These are phyloP conservation scores for Eilema sororculum DNA, from an alignment of 2,888 invertebrate species.

Conservation along the genomic window DNA sequence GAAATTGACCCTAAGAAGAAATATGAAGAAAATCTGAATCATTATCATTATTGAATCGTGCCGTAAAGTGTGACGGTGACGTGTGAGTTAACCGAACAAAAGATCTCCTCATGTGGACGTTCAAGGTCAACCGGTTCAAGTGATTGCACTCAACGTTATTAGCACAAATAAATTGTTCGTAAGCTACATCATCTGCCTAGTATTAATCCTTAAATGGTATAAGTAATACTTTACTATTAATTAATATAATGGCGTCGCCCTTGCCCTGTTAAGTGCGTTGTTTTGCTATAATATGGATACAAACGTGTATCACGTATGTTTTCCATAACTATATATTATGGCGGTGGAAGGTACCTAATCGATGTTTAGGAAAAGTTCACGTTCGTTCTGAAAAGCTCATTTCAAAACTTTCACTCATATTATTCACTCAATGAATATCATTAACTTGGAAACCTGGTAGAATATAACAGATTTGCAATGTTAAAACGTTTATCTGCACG, in stretches of 20 bases:
- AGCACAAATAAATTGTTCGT: conserved; percentile 50
- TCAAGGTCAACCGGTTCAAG: conserved; percentile 47
- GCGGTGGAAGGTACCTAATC: too few species aligned
- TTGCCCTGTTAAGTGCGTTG: neutral
- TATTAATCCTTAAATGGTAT: conserved; percentile 14
- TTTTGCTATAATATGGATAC: neutral
- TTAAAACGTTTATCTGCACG: too few species aligned
- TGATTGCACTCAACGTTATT: conserved; percentile 42
- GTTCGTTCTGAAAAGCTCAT: neutral
- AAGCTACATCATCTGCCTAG: conserved; percentile 33
- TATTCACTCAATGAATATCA: neutral
- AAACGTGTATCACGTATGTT: neutral
- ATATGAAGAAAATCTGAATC: neutral
- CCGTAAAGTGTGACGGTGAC: conserved; percentile 35
- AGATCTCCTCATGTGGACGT: conserved; percentile 34
- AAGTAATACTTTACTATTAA: neutral
- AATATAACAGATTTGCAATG: too few species aligned
- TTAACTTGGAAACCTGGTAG: neutral
- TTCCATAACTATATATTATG: neutral
- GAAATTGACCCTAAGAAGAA: neutral
- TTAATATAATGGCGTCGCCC: neutral
- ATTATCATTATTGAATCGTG: conserved; percentile 22
- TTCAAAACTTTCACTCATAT: neutral
- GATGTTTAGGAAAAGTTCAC: too few species aligned
- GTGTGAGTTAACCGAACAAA: conserved; percentile 39